Percentiles rank a stretch among this genome's conserved stretches.
Evolutionary conservation across 2,113 vertebrate genomes (phyloP).

Genomic region (Vicugna pacos): DNA sequence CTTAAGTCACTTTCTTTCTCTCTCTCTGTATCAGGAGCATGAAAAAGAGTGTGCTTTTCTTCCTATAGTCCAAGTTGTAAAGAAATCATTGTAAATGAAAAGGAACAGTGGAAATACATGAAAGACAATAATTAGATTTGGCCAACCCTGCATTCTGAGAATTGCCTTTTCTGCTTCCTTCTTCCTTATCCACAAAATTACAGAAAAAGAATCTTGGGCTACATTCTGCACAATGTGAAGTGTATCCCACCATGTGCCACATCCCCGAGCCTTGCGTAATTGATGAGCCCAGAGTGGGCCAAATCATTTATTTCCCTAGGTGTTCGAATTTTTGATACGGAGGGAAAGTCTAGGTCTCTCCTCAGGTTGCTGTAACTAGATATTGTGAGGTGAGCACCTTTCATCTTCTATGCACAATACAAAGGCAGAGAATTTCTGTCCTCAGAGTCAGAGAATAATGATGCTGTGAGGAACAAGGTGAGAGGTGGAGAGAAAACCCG

Average conservation of each 20-base stretch:
- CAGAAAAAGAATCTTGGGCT: background rate
- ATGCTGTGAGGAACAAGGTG: background rate
- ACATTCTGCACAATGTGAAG: background rate
- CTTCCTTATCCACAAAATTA: background rate
- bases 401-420: background rate
- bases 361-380: background rate
- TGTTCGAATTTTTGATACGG: background rate
- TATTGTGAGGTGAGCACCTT: background rate
- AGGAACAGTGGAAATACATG: background rate
- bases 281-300: background rate
- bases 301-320: background rate
- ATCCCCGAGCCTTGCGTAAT: background rate
- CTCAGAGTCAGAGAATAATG: background rate
- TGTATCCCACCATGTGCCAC: background rate
- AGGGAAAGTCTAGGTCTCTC: background rate
- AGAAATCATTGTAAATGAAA: background rate
- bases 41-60: background rate
- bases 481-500: background rate
- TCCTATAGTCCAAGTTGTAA: background rate
- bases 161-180: background rate
- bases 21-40: background rate
- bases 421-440: background rate
- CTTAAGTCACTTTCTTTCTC: background rate
- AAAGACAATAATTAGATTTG: background rate
- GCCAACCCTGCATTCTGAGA: background rate